Evolutionary conservation across 2,113 vertebrate genomes (phyloP).

Genomic region (Cepphus grylle): DNA sequence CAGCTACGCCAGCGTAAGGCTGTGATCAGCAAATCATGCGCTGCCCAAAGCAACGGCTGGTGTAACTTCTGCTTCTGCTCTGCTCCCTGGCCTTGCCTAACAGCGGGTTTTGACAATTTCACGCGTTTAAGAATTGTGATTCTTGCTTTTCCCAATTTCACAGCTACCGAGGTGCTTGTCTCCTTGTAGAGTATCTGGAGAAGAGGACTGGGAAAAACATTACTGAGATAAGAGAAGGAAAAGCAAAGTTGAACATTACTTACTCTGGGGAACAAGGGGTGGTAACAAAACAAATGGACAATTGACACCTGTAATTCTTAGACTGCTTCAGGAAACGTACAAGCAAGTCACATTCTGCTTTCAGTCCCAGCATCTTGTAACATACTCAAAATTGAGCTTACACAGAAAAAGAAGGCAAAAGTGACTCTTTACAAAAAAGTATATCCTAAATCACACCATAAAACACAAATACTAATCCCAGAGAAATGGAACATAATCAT

Average conservation of each 20-base stretch:
- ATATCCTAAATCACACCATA: neutral
- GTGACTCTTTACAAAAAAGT: neutral
- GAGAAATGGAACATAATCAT: neutral
- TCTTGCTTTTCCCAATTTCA: neutral
- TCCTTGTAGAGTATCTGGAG: neutral
- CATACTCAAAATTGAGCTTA: neutral
- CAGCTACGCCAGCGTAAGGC: rapidly evolving
- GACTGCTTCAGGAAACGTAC: neutral
- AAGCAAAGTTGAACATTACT: neutral
- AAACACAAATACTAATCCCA: neutral
- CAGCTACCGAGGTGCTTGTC: neutral
- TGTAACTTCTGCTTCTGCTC: neutral
- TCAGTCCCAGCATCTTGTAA: neutral
- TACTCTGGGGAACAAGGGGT: neutral
- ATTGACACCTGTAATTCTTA: neutral
- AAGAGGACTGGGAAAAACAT: neutral
- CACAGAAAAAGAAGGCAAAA: neutral
- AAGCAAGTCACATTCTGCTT: neutral
- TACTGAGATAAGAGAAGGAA: neutral
- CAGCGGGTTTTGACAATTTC: neutral
- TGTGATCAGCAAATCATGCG: neutral
- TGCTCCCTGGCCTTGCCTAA: neutral
- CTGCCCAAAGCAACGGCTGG: neutral
- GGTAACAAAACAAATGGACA: neutral
- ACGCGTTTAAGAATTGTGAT: neutral